A percentile compares a stretch with the other conserved stretches of the same genome.
These are phyloP conservation scores for Eudasyphora cyanicolor DNA, from an alignment of 2,888 invertebrate species.

Conservation along the genomic window DNA sequence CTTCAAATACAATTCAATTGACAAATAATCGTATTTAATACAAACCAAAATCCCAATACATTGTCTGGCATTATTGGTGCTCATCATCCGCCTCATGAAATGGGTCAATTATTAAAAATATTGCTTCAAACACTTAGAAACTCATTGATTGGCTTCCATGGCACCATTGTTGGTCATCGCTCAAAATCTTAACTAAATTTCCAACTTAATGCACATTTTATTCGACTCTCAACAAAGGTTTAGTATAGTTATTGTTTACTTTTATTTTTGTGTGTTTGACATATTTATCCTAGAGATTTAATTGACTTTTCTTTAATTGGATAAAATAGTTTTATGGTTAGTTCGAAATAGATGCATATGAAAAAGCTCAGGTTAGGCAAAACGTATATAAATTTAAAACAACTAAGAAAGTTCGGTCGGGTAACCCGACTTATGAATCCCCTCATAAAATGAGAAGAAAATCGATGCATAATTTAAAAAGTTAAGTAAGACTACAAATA, in stretches of 20 bases:
- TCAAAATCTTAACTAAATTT: constrained; percentile 28
- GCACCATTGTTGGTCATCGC: constrained; percentile 4
- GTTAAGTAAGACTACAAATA: too few relatives aligned
- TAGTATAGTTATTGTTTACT: constrained; percentile 52
- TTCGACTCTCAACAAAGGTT: constrained; percentile 55
- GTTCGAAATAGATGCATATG: too few relatives aligned
- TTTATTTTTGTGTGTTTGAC: too few relatives aligned
- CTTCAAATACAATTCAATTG: constrained; percentile 43
- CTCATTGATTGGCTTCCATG: constrained; percentile 16
- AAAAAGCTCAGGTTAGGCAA: too few relatives aligned
- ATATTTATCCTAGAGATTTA: too few relatives aligned
- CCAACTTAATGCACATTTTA: constrained; percentile 40
- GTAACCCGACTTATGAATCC: too few relatives aligned
- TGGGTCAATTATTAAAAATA: constrained; percentile 24
- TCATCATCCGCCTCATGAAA: constrained; percentile 11
- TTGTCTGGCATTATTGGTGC: neutral
- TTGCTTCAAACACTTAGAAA: constrained; percentile 20
- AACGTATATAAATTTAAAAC: too few relatives aligned
- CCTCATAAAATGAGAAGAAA: too few relatives aligned
- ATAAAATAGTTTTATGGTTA: too few relatives aligned
- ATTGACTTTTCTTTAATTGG: too few relatives aligned
- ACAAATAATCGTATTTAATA: constrained; percentile 23
- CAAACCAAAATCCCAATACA: neutral
- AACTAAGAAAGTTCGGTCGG: too few relatives aligned
- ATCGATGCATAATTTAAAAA: too few relatives aligned